Evolutionary conservation across 2,888 invertebrate genomes (phyloP), one percentile per base, ranked within the genome.

Genomic region (Muschampia staudingeri): DNA sequence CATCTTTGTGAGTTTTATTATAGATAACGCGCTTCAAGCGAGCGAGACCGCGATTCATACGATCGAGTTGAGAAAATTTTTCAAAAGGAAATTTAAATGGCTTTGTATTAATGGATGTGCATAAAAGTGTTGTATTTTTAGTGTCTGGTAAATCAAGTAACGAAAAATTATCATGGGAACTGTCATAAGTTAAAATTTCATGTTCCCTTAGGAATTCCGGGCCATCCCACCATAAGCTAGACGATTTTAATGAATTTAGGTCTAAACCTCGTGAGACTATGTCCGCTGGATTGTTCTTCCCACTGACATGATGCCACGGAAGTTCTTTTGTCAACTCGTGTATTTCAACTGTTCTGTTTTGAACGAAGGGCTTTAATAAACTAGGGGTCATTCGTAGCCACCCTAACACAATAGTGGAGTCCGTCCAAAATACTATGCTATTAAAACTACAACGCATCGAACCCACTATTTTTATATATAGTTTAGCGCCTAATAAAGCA

Each of bases 361-460:
- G 88, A 1, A 89, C 87, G 77, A 86, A 89, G 1, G 85, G 70
- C 82, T 88, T 88, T 69, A 90, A 72, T 72, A 80, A 71, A 76
- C 78, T 83, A 61, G 88, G 85, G 14, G 87, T 40, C 82, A 83
- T 89, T 0, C 69, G 71, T 12, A 89, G 52, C 88, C 88, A 89
- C 0, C 87, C 87, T 19, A 88, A 16, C 1, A 86, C 88, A 0
- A 88, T 88, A 25, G 87, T 89, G 0, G 88, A 88, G 77, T 89
- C 88, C 0, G 87, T 86, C 86, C 85, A 89, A 14, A 84, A 84
- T 9, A 82, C 44, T 25, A 84, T 80, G 19, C 83, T 76, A 37
- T 84, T 30, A 56, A 87, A 83, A 34, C 77, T 73, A 12, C 76
- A 70, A 9, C 84, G 76, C 25, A 87, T 71, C 9, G 86, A 82